These are phyloP conservation scores for Crotalus helleri DNA, from an alignment of 2,113 vertebrate genomes.

Conservation along the genomic window DNA sequence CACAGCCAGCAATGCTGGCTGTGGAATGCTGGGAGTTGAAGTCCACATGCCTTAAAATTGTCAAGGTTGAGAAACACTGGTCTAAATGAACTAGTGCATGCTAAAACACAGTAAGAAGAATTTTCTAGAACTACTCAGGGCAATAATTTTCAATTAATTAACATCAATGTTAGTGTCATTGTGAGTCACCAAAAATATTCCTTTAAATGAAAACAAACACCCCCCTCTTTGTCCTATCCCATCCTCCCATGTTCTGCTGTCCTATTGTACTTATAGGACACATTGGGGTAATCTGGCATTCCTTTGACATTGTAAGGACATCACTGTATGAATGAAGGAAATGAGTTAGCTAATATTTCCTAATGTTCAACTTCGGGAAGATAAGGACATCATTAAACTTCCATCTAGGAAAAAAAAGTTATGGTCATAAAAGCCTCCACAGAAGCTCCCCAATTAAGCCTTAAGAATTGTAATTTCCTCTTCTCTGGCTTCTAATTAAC, in stretches of 20 bases:
- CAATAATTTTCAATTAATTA: background rate
- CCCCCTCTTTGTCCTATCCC: background rate
- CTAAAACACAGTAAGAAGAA: background rate
- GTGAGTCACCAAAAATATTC: background rate
- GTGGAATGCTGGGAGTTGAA: too few species aligned
- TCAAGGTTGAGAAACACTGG: too few species aligned
- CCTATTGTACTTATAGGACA: background rate
- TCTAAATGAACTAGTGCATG: background rate
- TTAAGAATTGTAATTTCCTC: constrained; percentile 60
- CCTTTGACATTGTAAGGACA: constrained; percentile 17
- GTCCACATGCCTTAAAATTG: too few species aligned
- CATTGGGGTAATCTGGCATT: constrained; percentile 17
- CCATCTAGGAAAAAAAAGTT: constrained; percentile 49
- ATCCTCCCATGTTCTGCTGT: background rate
- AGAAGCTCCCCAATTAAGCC: constrained; percentile 60
- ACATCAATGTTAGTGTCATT: background rate
- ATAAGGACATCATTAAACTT: constrained; percentile 47
- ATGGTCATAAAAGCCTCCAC: constrained; percentile 48
- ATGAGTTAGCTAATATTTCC: constrained; percentile 32
- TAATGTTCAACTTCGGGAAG: constrained; percentile 18
- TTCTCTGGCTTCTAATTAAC: constrained; percentile 64
- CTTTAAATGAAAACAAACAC: background rate
- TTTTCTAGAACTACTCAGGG: background rate
- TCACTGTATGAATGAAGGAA: constrained; percentile 3
- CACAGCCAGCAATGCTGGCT: too few species aligned